Percentiles rank a stretch among this genome's conserved stretches.
Conservation (phyloP, 2,888 invertebrate genomes). For the Tipula unca region DNA sequence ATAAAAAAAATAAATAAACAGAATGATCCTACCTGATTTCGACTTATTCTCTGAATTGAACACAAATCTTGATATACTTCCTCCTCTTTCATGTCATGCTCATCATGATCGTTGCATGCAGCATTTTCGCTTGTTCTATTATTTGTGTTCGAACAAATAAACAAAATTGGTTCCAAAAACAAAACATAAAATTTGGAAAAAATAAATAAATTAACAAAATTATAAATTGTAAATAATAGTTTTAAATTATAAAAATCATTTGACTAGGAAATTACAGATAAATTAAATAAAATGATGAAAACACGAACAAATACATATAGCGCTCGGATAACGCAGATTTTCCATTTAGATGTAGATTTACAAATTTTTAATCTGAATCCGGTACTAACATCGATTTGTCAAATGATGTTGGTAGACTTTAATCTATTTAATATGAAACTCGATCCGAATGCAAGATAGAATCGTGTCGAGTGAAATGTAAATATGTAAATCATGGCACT, state of each 20-base stretch:
- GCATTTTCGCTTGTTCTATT: constrained; percentile 48
- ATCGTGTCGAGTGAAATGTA: too few relatives aligned
- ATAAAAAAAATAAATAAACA: constrained; percentile 22
- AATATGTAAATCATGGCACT: too few relatives aligned
- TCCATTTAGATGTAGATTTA: background rate
- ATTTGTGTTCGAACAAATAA: constrained; percentile 18
- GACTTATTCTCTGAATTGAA: constrained; percentile 54
- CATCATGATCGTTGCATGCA: constrained; percentile 42
- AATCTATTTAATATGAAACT: too few relatives aligned
- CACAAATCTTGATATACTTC: constrained; percentile 93
- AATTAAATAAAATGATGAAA: constrained; percentile 16
- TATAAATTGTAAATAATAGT: constrained; percentile 17
- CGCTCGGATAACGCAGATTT: too few relatives aligned
- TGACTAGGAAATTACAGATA: background rate
- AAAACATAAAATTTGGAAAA: constrained; percentile 22
- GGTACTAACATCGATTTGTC: too few relatives aligned
- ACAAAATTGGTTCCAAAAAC: background rate
- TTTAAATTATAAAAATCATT: constrained; percentile 20
- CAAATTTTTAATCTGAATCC: too few relatives aligned
- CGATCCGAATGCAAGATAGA: too few relatives aligned
- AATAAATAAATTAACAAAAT: constrained; percentile 15
- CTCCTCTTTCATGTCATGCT: constrained; percentile 59
- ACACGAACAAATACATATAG: background rate
- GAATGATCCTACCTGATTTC: constrained; percentile 42
- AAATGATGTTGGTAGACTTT: too few relatives aligned